Evolutionary conservation across 2,888 invertebrate genomes (phyloP).

Genomic region (Cantharis flavilabris): DNA sequence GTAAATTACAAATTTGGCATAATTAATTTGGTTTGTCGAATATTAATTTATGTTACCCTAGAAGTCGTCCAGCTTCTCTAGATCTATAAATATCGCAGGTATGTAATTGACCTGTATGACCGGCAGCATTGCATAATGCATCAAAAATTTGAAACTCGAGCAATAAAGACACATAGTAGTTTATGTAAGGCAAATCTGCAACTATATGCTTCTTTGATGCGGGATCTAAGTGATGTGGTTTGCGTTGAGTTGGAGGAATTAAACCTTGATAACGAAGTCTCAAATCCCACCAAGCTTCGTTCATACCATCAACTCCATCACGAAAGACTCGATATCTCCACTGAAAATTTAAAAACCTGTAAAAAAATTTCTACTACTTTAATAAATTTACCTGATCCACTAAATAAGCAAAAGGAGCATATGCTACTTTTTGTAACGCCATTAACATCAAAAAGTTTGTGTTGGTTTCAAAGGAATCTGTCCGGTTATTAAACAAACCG

Average conservation of each 20-base stretch:
- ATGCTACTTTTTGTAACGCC: constrained; percentile 78
- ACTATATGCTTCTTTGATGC: constrained; percentile 83
- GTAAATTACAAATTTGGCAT: constrained; percentile 32
- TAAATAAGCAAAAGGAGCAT: constrained; percentile 78
- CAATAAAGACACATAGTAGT: constrained; percentile 81
- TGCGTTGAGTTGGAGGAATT: constrained; percentile 69
- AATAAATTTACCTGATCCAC: constrained; percentile 71
- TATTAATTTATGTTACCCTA: constrained; percentile 61
- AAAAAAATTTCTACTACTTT: background rate
- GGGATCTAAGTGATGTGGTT: constrained; percentile 80
- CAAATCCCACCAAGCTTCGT: constrained; percentile 77
- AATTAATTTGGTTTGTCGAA: background rate
- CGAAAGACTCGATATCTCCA: constrained; percentile 84
- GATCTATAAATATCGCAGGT: constrained; percentile 83
- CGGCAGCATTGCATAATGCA: constrained; percentile 74
- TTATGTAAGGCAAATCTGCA: constrained; percentile 71
- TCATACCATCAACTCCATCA: constrained; percentile 66
- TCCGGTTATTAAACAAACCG: constrained; percentile 70
- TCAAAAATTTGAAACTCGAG: constrained; percentile 87
- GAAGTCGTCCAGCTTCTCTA: constrained; percentile 74
- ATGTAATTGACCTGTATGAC: constrained; percentile 74
- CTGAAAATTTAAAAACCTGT: constrained; percentile 50
- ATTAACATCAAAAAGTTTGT: constrained; percentile 79
- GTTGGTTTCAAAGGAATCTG: constrained; percentile 69
- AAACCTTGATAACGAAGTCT: constrained; percentile 75